Conservation (phyloP, 2,888 invertebrate species). For the Orthosia incerta region DNA sequence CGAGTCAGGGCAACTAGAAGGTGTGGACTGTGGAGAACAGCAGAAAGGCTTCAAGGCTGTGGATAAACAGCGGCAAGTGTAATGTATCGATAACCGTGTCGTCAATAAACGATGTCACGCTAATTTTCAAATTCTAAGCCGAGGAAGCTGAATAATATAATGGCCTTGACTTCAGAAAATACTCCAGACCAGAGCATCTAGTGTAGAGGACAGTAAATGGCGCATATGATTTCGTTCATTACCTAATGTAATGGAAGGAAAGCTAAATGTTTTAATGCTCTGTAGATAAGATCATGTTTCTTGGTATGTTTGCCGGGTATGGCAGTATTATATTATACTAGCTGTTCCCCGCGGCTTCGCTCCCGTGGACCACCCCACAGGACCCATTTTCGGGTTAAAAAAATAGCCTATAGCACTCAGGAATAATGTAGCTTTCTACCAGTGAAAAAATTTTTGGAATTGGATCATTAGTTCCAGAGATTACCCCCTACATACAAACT, state of each 20-base stretch:
- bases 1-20: neutral
- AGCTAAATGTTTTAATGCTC: neutral
- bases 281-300: neutral
- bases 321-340: no score
- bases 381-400: no score
- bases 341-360: no score
- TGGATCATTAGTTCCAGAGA: no score
- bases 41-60: conserved; percentile 7
- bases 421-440: no score
- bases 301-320: neutral
- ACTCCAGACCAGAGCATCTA: no score
- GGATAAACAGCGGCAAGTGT: neutral
- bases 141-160: neutral
- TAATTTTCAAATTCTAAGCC: conserved; percentile 9
- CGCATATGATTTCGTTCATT: neutral
- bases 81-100: neutral
- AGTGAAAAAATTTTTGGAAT: no score
- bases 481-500: no score
- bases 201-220: no score
- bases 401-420: no score
- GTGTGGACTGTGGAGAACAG: neutral
- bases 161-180: neutral
- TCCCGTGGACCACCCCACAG: no score
- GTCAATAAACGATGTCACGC: neutral
- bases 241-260: neutral